These are phyloP conservation scores for Hirundo rustica DNA, from an alignment of 2,797 vertebrate genomes.

Conservation along the genomic window DNA sequence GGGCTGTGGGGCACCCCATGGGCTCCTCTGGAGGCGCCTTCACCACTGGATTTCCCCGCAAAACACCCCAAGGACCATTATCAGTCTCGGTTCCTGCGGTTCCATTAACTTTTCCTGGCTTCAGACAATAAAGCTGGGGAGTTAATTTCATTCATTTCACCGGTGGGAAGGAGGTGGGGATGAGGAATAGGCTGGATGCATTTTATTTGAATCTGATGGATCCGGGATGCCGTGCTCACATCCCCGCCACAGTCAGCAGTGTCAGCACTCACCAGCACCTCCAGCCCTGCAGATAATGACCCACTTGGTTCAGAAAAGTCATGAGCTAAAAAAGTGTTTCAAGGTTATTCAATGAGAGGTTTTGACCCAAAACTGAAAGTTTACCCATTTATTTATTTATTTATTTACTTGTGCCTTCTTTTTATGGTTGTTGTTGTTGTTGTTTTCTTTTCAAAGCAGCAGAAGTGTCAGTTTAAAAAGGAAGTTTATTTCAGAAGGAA, in stretches of 20 bases:
- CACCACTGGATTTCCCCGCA: background rate
- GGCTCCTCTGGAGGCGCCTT: background rate
- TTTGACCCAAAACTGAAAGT: background rate
- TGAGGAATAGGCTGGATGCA: background rate
- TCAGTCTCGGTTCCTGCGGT: background rate
- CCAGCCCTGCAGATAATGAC: conserved; percentile 6
- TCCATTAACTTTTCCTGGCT: conserved; percentile 55
- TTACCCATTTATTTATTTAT: too few relatives aligned
- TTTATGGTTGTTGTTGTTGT: background rate
- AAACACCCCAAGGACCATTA: background rate
- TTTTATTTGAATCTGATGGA: conserved; percentile 9
- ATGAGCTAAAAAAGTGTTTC: background rate
- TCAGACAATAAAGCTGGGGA: conserved; percentile 22
- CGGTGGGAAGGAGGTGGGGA: background rate
- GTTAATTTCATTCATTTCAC: conserved; percentile 49
- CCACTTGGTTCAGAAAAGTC: conserved; percentile 19
- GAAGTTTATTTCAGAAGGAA: background rate
- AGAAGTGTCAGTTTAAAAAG: background rate
- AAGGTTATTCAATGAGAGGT: background rate
- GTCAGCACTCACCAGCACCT: conserved; percentile 27
- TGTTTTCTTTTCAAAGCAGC: background rate
- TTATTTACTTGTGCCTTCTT: background rate
- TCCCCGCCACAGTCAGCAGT: background rate
- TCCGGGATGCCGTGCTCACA: background rate
- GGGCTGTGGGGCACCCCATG: background rate